Conservation (phyloP, 2,113 vertebrate species). For the Oreocharis arfaki region DNA sequence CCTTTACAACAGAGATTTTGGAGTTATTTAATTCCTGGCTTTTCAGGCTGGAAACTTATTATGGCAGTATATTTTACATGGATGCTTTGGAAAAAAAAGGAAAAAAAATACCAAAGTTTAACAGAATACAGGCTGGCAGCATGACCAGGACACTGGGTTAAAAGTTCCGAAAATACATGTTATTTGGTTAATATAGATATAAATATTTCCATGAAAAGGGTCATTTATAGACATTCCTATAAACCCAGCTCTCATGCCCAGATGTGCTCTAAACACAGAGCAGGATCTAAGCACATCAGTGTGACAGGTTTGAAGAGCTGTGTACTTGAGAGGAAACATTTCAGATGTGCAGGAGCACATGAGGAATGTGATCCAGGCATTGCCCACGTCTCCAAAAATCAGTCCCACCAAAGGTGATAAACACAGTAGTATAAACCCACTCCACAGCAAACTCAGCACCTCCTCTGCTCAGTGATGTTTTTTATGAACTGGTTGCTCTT, state of each 20-base stretch:
- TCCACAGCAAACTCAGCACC: neutral
- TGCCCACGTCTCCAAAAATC: fast-evolving
- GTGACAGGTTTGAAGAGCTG: neutral
- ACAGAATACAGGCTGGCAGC: neutral
- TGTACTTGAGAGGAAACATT: neutral
- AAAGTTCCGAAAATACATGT: neutral
- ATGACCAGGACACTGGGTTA: no score
- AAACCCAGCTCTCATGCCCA: neutral
- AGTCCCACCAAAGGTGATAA: neutral
- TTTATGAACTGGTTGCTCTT: neutral
- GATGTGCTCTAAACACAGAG: neutral
- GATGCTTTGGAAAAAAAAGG: neutral
- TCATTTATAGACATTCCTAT: neutral
- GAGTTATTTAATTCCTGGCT: neutral
- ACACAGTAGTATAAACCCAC: neutral
- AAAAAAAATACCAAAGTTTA: fast-evolving
- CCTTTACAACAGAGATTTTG: neutral
- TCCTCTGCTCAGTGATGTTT: neutral
- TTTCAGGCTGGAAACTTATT: neutral
- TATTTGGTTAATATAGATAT: neutral
- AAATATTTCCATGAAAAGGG: neutral
- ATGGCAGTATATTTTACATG: neutral
- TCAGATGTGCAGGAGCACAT: neutral
- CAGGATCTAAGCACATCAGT: neutral
- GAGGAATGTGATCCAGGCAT: neutral